phyloP scores from a whole-genome alignment of 2,113 vertebrate species.

The Paradoxurus hermaphroditus region DNA sequence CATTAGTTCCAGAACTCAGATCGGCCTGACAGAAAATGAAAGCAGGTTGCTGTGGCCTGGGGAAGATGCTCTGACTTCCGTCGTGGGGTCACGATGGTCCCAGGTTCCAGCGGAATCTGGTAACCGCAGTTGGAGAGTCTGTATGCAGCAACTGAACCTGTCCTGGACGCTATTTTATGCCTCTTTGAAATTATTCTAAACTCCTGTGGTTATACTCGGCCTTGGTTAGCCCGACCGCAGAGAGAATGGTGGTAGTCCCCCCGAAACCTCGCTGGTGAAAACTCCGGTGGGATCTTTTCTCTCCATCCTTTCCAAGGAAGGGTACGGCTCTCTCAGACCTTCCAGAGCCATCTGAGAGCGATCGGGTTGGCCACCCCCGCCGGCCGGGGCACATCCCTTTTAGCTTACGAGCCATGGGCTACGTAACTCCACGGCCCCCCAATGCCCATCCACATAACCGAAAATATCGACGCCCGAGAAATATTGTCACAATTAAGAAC shows the following conservation, averaged over 20 bases:
- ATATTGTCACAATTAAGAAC: neutral
- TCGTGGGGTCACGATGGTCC: neutral
- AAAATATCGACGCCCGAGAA: neutral
- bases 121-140: neutral
- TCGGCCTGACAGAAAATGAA: neutral
- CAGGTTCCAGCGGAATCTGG: neutral
- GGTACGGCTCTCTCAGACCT: neutral
- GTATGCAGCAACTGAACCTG: neutral
- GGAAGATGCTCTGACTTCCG: neutral
- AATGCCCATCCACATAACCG: neutral
- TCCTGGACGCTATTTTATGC: neutral
- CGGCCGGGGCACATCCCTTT: neutral
- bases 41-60: neutral
- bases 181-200: conserved; percentile 2
- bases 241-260: neutral
- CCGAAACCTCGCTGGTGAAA: neutral
- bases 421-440: neutral
- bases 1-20: neutral
- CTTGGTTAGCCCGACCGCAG: neutral
- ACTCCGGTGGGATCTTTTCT: conserved; percentile 26
- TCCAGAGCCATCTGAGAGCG: neutral
- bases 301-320: conserved; percentile 1
- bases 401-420: neutral
- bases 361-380: neutral
- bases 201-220: neutral